These are phyloP conservation scores for Lasioglossum albipes DNA, from an alignment of 1,140 invertebrate species.

Conservation along the genomic window DNA sequence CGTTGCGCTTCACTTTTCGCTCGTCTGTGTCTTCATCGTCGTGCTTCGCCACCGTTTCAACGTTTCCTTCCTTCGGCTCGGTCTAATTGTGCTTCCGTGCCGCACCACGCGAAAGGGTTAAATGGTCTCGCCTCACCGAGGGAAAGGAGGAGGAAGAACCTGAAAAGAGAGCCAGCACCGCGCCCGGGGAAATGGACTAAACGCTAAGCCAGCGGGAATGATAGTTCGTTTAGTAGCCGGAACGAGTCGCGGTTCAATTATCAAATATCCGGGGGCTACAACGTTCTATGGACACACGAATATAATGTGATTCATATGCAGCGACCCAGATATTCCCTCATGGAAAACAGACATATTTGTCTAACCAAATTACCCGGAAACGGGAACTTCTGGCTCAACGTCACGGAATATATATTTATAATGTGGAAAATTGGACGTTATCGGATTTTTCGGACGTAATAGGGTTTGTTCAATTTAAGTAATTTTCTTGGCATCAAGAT, in stretches of 20 bases:
- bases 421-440: too few relatives aligned
- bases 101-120: slow-evolving; percentile 15
- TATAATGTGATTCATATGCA: too few relatives aligned
- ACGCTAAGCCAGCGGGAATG: neutral
- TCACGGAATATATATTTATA: too few relatives aligned
- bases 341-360: too few relatives aligned
- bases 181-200: neutral
- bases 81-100: slow-evolving; percentile 44
- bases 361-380: too few relatives aligned
- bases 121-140: neutral
- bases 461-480: too few relatives aligned
- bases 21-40: slow-evolving; percentile 15
- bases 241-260: neutral
- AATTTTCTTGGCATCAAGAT: too few relatives aligned
- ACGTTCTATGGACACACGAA: neutral
- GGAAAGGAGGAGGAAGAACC: slow-evolving; percentile 14
- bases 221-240: neutral
- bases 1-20: slow-evolving; percentile 15
- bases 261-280: too few relatives aligned
- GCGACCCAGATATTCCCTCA: too few relatives aligned
- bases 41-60: slow-evolving; percentile 13
- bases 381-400: too few relatives aligned
- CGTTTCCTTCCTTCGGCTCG: slow-evolving; percentile 34
- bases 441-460: too few relatives aligned
- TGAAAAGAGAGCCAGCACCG: neutral